These are phyloP conservation scores for Xestia xanthographa DNA, from an alignment of 2,888 invertebrate species.

Conservation along the genomic window DNA sequence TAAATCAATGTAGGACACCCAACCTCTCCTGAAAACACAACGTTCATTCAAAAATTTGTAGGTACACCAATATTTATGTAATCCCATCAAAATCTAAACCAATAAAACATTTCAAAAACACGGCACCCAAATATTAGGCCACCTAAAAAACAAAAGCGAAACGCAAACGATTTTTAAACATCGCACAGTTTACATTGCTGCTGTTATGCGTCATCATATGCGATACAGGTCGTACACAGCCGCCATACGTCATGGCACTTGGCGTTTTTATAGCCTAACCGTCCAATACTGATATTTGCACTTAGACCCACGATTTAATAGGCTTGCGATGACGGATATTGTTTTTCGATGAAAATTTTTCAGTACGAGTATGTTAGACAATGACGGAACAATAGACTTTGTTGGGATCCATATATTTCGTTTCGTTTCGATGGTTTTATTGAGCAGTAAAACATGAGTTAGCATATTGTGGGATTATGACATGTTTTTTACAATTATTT, in stretches of 20 bases:
- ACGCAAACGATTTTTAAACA: constrained; percentile 56
- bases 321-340: constrained; percentile 56
- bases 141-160: constrained; percentile 42
- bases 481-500: constrained; percentile 29
- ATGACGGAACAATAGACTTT: constrained; percentile 46
- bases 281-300: constrained; percentile 66
- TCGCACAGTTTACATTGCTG: constrained; percentile 64
- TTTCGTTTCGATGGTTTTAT: constrained; percentile 46
- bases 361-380: constrained; percentile 51
- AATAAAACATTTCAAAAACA: constrained; percentile 39
- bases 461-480: constrained; percentile 13
- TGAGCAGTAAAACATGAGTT: constrained; percentile 43
- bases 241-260: constrained; percentile 68
- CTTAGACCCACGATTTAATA: constrained; percentile 65
- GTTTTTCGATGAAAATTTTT: constrained; percentile 61
- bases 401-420: constrained; percentile 44
- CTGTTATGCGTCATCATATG: constrained; percentile 59
- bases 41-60: not conserved
- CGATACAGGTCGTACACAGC: constrained; percentile 59
- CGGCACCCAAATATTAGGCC: constrained; percentile 29
- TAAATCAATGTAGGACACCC: not conserved
- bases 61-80: not conserved
- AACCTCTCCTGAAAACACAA: not conserved
- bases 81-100: constrained; percentile 18
- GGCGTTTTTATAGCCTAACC: constrained; percentile 70